Conservation (phyloP, 2,797 vertebrate genomes). For the Falco concolor region DNA sequence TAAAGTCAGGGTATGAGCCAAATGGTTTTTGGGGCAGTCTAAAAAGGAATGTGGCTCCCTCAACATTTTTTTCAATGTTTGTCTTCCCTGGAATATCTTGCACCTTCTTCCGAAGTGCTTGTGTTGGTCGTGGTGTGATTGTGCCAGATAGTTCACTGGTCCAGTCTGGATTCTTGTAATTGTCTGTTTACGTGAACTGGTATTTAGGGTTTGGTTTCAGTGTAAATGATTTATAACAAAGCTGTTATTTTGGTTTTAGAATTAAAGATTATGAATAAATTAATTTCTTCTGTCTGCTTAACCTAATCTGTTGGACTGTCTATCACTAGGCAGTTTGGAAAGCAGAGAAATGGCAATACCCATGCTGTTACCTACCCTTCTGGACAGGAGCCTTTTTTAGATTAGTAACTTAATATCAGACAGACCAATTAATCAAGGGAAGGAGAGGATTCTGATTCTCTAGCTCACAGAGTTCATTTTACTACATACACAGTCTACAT, state of each 20-base stretch:
- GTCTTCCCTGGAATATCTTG: background rate
- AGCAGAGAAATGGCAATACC: background rate
- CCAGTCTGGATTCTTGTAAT: background rate
- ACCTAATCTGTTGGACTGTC: background rate
- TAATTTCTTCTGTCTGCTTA: slow-evolving; percentile 28
- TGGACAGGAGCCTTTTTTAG: background rate
- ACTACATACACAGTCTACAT: background rate
- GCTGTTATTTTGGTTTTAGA: background rate
- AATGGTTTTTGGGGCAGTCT: background rate
- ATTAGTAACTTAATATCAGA: background rate
- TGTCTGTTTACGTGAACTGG: background rate
- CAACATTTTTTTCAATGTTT: background rate
- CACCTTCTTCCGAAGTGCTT: background rate
- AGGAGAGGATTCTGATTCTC: background rate
- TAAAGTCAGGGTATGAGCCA: background rate
- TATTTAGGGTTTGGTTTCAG: background rate
- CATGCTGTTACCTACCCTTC: background rate
- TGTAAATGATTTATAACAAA: background rate
- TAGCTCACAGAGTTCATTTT: background rate
- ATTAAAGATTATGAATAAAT: slow-evolving; percentile 27
- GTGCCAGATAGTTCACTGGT: background rate
- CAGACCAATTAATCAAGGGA: background rate
- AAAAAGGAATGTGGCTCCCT: background rate
- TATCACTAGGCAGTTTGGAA: background rate
- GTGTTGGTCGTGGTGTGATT: background rate